Evolutionary conservation across 2,888 invertebrate species (phyloP).

Genomic region (Anorthoa munda): DNA sequence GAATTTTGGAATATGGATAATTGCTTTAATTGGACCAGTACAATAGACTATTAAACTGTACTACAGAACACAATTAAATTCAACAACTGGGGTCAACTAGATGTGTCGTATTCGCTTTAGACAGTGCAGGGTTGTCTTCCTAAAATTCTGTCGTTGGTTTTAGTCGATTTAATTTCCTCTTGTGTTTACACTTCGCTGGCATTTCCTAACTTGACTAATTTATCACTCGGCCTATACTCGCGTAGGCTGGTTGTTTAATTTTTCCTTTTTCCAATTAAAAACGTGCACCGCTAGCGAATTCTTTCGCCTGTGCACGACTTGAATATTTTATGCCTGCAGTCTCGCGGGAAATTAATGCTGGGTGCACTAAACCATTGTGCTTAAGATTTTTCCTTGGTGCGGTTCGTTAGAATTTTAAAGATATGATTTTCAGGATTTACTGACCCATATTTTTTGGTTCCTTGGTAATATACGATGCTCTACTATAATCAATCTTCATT

Average conservation of each 20-base stretch:
- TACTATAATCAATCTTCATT: slow-evolving; percentile 21
- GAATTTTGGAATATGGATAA: slow-evolving; percentile 63
- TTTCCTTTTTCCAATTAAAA: slow-evolving; percentile 81
- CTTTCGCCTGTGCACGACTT: slow-evolving; percentile 77
- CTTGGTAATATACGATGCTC: neutral
- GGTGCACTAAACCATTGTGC: slow-evolving; percentile 80
- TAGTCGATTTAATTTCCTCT: slow-evolving; percentile 14
- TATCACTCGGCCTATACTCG: slow-evolving; percentile 62
- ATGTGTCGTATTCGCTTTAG: slow-evolving; percentile 1
- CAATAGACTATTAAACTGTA: slow-evolving; percentile 48
- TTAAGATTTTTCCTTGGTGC: slow-evolving; percentile 75
- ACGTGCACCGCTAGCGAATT: slow-evolving; percentile 76
- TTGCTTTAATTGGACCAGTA: slow-evolving; percentile 57
- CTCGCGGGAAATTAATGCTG: slow-evolving; percentile 83
- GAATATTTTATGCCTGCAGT: slow-evolving; percentile 83
- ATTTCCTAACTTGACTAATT: slow-evolving; percentile 49
- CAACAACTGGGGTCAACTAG: slow-evolving; percentile 3
- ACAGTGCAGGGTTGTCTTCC: neutral
- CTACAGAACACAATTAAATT: slow-evolving; percentile 32
- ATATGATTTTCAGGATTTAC: slow-evolving; percentile 59
- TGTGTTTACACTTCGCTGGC: slow-evolving; percentile 24
- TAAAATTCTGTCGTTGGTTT: slow-evolving; percentile 1
- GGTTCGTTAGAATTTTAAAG: slow-evolving; percentile 74
- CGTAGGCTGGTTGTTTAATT: slow-evolving; percentile 62
- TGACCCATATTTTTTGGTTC: slow-evolving; percentile 42